phyloP scores from a whole-genome alignment of 2,797 vertebrate genomes.

The Harpagifer antarcticus region DNA sequence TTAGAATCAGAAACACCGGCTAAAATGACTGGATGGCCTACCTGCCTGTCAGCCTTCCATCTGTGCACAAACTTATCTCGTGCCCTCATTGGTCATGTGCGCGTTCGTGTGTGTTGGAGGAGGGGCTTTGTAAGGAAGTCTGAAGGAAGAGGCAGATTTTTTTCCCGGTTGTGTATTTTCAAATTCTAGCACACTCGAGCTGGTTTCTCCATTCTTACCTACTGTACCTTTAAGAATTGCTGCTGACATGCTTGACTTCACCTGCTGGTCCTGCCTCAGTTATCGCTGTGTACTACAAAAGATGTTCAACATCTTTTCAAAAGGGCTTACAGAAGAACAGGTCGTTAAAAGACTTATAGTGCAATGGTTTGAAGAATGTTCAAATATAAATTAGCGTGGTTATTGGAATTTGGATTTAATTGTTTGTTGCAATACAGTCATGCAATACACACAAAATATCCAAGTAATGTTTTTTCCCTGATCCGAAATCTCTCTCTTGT shows the following conservation, averaged over 20 bases:
- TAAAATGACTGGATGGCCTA: too few relatives aligned
- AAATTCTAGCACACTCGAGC: too few relatives aligned
- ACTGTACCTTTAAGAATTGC: slow-evolving; percentile 4
- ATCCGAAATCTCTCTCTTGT: slow-evolving; percentile 20
- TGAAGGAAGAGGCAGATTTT: too few relatives aligned
- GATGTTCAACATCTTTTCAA: neutral
- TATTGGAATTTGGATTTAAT: neutral
- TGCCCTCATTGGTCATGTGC: too few relatives aligned
- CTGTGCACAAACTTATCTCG: too few relatives aligned
- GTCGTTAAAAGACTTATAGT: neutral
- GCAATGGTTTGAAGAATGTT: neutral
- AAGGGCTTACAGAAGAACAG: neutral
- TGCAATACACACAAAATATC: neutral
- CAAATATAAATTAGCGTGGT: neutral
- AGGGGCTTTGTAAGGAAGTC: too few relatives aligned
- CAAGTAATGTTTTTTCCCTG: neutral
- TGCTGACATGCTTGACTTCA: slow-evolving; percentile 28
- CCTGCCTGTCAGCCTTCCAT: too few relatives aligned
- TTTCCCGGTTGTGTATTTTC: too few relatives aligned
- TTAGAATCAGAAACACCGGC: too few relatives aligned
- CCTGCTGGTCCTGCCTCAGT: slow-evolving; percentile 18
- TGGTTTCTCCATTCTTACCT: too few relatives aligned
- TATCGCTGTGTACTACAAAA: slow-evolving; percentile 10
- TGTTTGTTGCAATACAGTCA: neutral
- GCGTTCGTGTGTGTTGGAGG: too few relatives aligned